phyloP scores from a whole-genome alignment of 2,113 vertebrate genomes.

The Hippocampus barbouri region DNA sequence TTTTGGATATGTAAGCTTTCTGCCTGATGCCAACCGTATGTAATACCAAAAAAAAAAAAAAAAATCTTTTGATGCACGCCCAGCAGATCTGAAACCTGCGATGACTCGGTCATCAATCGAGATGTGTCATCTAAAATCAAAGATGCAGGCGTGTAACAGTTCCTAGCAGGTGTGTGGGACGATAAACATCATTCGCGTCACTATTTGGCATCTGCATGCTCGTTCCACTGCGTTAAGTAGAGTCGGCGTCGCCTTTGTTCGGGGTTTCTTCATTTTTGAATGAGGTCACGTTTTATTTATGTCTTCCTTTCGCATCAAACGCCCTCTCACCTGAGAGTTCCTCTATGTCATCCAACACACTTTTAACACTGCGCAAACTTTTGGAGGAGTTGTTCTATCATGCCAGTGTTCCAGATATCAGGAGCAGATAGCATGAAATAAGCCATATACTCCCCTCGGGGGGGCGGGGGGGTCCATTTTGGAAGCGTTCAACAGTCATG shows the following conservation, averaged over 20 bases:
- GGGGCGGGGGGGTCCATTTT: slow-evolving; percentile 34
- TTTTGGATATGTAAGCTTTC: too few species aligned
- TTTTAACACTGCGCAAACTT: slow-evolving; percentile 25
- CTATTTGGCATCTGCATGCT: slow-evolving; percentile 2
- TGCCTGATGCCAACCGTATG: neutral
- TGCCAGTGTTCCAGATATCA: slow-evolving; percentile 19
- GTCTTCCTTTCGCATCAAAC: slow-evolving; percentile 1
- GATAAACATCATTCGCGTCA: slow-evolving; percentile 12
- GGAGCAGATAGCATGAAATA: slow-evolving; percentile 35
- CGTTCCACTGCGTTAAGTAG: slow-evolving; percentile 15
- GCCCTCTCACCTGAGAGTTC: slow-evolving; percentile 6
- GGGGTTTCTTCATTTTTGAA: slow-evolving; percentile 17
- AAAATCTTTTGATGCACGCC: too few species aligned
- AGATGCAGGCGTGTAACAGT: slow-evolving; percentile 29
- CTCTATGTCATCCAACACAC: slow-evolving; percentile 19
- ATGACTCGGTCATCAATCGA: slow-evolving; percentile 32
- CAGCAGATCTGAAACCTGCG: slow-evolving; percentile 30
- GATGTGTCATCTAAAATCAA: slow-evolving; percentile 36
- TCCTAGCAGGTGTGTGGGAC: slow-evolving; percentile 7
- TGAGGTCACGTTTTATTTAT: slow-evolving; percentile 1
- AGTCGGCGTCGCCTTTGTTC: slow-evolving; percentile 16
- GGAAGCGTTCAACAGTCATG: slow-evolving; percentile 23
- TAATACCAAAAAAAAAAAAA: neutral
- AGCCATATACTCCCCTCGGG: slow-evolving; percentile 23
- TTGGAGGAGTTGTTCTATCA: slow-evolving; percentile 15